phyloP scores from a whole-genome alignment of 2,113 vertebrate species.

The Phodopus roborovskii region DNA sequence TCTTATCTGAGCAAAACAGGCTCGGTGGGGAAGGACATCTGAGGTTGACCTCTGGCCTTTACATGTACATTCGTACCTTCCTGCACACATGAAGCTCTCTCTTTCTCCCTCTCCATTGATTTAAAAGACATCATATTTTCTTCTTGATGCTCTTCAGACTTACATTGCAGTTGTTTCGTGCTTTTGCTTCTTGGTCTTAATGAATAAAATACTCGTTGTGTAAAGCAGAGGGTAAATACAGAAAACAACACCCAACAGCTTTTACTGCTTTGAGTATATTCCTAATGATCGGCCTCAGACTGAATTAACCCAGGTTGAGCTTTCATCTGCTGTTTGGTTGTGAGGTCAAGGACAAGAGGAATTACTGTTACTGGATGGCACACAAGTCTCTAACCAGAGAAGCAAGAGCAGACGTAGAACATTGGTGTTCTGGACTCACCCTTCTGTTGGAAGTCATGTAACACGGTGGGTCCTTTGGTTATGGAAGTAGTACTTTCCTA shows the following conservation, averaged over 20 bases:
- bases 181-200: background rate
- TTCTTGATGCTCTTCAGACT: background rate
- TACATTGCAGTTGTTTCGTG: background rate
- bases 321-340: conserved; percentile 18
- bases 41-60: background rate
- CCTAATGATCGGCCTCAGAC: background rate
- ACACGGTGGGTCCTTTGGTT: background rate
- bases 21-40: background rate
- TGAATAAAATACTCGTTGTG: background rate
- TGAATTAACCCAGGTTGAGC: background rate
- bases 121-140: conserved; percentile 24
- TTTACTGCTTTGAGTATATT: conserved; percentile 5
- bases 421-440: background rate
- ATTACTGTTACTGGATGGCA: background rate
- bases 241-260: background rate
- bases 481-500: background rate
- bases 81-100: too few species aligned
- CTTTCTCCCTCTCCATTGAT: background rate
- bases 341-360: background rate
- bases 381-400: background rate
- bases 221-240: background rate
- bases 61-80: fast-evolving
- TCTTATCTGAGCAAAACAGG: background rate
- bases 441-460: background rate
- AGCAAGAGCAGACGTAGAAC: background rate